These are phyloP conservation scores for Dione vanillae DNA, from an alignment of 2,888 invertebrate genomes.

Conservation along the genomic window DNA sequence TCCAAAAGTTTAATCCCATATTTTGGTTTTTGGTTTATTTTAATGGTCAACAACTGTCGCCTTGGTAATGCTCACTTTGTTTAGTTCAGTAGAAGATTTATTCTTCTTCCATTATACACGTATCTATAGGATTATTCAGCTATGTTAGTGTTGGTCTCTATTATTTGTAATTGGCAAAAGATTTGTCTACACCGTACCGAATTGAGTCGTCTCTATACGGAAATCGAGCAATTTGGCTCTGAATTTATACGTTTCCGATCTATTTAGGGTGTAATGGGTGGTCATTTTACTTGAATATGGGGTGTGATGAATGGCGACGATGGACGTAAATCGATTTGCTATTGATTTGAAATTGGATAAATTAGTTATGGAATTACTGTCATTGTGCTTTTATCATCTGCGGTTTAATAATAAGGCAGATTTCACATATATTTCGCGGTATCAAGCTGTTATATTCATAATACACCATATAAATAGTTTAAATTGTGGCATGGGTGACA, in stretches of 20 bases:
- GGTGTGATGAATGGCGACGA: conserved; percentile 65
- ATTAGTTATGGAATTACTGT: conserved; percentile 29
- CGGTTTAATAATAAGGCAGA: background rate
- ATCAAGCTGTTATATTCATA: conserved; percentile 4
- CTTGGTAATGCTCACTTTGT: conserved; percentile 53
- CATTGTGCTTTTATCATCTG: conserved; percentile 18
- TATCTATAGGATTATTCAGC: conserved; percentile 8
- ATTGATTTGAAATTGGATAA: conserved; percentile 37
- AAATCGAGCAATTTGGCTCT: conserved; percentile 76
- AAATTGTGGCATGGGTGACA: too few relatives aligned
- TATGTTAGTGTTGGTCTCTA: conserved; percentile 15
- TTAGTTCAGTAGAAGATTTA: conserved; percentile 18
- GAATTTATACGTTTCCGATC: conserved; percentile 73
- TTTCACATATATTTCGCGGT: background rate
- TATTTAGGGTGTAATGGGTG: conserved; percentile 66
- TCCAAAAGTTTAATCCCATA: conserved; percentile 52
- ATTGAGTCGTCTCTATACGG: conserved; percentile 73
- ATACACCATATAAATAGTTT: background rate
- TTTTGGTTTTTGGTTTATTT: conserved; percentile 59
- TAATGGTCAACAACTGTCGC: conserved; percentile 56
- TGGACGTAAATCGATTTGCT: conserved; percentile 72
- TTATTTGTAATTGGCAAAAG: conserved; percentile 50
- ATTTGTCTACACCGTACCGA: conserved; percentile 68
- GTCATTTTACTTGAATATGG: conserved; percentile 61
- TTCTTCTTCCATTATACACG: conserved; percentile 1